Percentiles rank a stretch among this genome's conserved stretches.
Conservation (phyloP, 2,888 invertebrate species). For the Scaptomyza parva region DNA sequence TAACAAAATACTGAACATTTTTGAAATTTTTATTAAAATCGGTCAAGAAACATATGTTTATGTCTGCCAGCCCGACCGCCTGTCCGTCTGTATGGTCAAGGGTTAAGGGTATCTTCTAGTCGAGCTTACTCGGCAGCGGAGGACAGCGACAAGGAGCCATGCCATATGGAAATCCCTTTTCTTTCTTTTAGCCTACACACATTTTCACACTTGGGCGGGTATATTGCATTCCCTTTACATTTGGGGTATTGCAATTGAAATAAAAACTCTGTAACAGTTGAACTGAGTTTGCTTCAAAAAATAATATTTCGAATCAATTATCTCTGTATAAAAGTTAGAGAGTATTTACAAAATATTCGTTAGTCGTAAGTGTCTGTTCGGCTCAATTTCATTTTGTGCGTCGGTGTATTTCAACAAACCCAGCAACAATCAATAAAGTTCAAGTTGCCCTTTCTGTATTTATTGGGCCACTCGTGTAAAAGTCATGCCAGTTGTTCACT, state of each 20-base stretch:
- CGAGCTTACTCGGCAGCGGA: no score
- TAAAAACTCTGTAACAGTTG: no score
- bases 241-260: background rate
- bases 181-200: slow-evolving; percentile 42
- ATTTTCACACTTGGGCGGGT: slow-evolving; percentile 52
- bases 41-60: no score
- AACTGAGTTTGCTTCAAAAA: no score
- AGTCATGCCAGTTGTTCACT: slow-evolving; percentile 69
- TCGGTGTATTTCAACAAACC: slow-evolving; percentile 59
- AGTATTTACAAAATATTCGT: slow-evolving; percentile 13
- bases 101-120: no score
- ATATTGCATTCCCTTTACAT: slow-evolving; percentile 27
- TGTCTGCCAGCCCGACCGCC: no score
- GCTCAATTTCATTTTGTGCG: slow-evolving; percentile 51
- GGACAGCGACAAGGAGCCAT: slow-evolving; percentile 43
- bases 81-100: no score
- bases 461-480: slow-evolving; percentile 59
- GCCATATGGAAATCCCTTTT: slow-evolving; percentile 75
- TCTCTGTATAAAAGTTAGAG: slow-evolving; percentile 7
- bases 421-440: slow-evolving; percentile 77
- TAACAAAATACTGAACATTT: no score
- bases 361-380: slow-evolving; percentile 3
- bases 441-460: slow-evolving; percentile 73
- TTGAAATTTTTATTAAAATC: no score
- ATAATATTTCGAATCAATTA: background rate